Conservation (phyloP, 1,140 invertebrate genomes). For the Bradysia coprophila region DNA sequence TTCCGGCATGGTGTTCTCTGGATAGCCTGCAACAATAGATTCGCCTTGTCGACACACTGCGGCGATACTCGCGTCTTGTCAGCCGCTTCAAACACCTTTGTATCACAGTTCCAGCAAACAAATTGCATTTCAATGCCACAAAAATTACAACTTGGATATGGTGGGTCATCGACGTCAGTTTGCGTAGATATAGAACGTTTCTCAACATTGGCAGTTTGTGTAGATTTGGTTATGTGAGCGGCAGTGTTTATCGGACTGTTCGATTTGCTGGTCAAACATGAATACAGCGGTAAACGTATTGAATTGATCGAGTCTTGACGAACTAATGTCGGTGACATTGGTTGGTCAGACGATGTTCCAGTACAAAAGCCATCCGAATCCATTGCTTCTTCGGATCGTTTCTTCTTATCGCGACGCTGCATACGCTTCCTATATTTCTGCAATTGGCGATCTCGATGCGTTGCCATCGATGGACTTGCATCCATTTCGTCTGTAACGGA, state of each 20-base stretch:
- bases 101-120: slow-evolving; percentile 17
- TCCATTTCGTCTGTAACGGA: slow-evolving; percentile 15
- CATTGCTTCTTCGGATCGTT: too few species aligned
- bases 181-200: slow-evolving; percentile 23
- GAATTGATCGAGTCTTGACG: slow-evolving; percentile 2
- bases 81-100: neutral
- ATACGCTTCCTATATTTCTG: slow-evolving; percentile 22
- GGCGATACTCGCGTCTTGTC: slow-evolving; percentile 10
- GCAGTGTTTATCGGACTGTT: neutral
- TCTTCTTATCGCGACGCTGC: slow-evolving; percentile 16
- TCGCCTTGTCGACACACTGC: slow-evolving; percentile 14
- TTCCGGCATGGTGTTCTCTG: slow-evolving; percentile 16
- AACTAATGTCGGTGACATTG: neutral
- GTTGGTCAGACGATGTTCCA: neutral
- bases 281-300: slow-evolving; percentile 3
- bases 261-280: neutral
- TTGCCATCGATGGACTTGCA: neutral
- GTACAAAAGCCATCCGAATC: too few species aligned
- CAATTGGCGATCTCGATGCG: slow-evolving; percentile 19
- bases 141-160: slow-evolving; percentile 6
- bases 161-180: slow-evolving; percentile 8
- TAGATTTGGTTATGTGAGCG: neutral
- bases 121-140: slow-evolving; percentile 20
- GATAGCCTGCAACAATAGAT: slow-evolving; percentile 21
- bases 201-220: slow-evolving; percentile 9